These are phyloP conservation scores for Anseranas semipalmata DNA, from an alignment of 2,113 vertebrate species.

Conservation along the genomic window DNA sequence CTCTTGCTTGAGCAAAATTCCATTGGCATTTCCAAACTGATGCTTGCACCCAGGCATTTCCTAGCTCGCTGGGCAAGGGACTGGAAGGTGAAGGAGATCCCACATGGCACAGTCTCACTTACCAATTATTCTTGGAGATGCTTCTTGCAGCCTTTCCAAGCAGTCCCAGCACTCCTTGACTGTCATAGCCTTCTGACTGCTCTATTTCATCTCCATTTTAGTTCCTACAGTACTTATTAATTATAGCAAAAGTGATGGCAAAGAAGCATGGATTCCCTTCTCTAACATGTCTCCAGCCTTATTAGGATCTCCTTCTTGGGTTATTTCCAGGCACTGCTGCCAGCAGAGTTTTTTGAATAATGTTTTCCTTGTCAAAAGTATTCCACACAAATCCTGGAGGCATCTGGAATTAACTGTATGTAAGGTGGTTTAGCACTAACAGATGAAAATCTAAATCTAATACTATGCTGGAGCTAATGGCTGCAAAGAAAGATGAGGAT, in stretches of 20 bases:
- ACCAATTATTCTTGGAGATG: not conserved
- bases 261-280: not conserved
- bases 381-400: not conserved
- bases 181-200: not conserved
- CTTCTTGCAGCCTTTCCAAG: not conserved
- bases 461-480: not conserved
- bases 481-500: not conserved
- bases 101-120: not conserved
- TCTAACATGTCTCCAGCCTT: not conserved
- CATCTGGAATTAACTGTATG: not conserved
- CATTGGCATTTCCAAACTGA: slow-evolving; percentile 8
- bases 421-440: not conserved
- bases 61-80: not conserved
- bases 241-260: not conserved
- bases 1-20: slow-evolving; percentile 44
- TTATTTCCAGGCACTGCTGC: not conserved
- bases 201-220: not conserved
- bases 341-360: not conserved
- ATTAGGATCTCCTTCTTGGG: not conserved
- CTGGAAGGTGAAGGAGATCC: not conserved
- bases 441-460: not conserved
- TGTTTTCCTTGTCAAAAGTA: not conserved
- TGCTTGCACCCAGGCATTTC: slow-evolving; percentile 49
- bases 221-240: not conserved
- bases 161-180: not conserved